A percentile compares a stretch with the other conserved stretches of the same genome.
Conservation (phyloP, 2,888 invertebrate species). For the Phaonia tiefii region DNA sequence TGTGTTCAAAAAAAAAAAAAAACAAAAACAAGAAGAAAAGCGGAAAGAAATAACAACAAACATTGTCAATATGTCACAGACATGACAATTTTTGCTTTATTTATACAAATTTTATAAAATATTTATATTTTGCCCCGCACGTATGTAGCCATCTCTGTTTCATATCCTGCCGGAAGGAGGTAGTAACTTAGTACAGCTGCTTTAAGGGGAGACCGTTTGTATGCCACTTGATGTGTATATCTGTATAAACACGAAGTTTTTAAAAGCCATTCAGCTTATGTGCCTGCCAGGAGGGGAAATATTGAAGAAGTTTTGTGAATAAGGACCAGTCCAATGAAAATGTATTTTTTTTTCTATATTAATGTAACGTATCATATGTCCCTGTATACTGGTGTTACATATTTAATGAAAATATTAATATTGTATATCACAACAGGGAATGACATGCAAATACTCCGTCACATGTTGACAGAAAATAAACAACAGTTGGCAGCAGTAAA, state of each 20-base stretch:
- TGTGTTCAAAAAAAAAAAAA: neutral
- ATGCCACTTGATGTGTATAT: slow-evolving; percentile 1
- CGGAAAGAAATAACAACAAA: slow-evolving; percentile 45
- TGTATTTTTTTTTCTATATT: neutral
- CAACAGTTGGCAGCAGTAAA: too few species aligned
- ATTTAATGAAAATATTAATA: slow-evolving; percentile 49
- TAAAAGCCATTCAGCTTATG: slow-evolving; percentile 1
- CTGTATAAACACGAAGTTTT: slow-evolving; percentile 9
- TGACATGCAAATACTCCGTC: too few species aligned
- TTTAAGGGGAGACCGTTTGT: neutral
- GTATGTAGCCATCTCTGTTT: neutral
- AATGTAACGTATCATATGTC: neutral
- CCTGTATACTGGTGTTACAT: slow-evolving; percentile 22
- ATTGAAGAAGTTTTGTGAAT: too few species aligned
- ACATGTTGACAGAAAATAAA: slow-evolving; percentile 19
- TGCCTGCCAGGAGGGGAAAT: neutral
- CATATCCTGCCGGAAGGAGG: neutral
- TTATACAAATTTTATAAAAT: slow-evolving; percentile 16
- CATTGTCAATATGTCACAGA: slow-evolving; percentile 53
- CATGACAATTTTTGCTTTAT: slow-evolving; percentile 43
- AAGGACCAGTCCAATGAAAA: neutral
- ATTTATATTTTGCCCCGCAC: slow-evolving; percentile 21
- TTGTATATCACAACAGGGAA: slow-evolving; percentile 10
- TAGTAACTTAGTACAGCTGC: neutral
- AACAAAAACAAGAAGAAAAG: slow-evolving; percentile 32